These are phyloP conservation scores for Brachypterus glaber DNA, from an alignment of 2,888 invertebrate species.

Conservation along the genomic window DNA sequence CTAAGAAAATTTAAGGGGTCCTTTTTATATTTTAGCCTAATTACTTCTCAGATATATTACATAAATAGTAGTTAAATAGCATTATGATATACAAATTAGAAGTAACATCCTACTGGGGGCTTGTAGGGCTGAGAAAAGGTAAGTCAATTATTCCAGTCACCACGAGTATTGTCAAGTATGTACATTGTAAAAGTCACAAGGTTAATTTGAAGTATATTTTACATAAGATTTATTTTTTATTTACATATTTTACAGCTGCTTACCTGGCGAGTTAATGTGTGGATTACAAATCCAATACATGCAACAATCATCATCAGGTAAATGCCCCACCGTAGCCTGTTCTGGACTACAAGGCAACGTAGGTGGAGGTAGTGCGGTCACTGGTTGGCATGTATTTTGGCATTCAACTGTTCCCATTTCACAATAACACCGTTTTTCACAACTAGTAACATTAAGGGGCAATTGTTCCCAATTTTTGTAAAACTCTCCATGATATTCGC, in stretches of 20 bases:
- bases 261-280: constrained; percentile 15
- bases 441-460: constrained; percentile 70
- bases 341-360: constrained; percentile 62
- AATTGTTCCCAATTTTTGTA: constrained; percentile 75
- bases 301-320: constrained; percentile 74
- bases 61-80: no score
- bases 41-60: no score
- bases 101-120: no score
- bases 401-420: constrained; percentile 82
- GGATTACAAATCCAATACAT: constrained; percentile 61
- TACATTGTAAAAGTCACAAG: no score
- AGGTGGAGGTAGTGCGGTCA: constrained; percentile 66
- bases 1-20: no score
- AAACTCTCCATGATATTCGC: constrained; percentile 57
- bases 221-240: constrained; percentile 9
- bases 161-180: not conserved
- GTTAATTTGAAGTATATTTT: not conserved
- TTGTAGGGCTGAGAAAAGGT: no score
- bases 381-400: constrained; percentile 68
- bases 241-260: constrained; percentile 10
- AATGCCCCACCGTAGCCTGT: constrained; percentile 54
- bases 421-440: constrained; percentile 78
- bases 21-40: no score
- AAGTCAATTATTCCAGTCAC: no score
- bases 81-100: no score